A percentile compares a stretch with the other conserved stretches of the same genome.
These are phyloP conservation scores for Diaperis boleti DNA, from an alignment of 2,888 invertebrate genomes.

Conservation along the genomic window DNA sequence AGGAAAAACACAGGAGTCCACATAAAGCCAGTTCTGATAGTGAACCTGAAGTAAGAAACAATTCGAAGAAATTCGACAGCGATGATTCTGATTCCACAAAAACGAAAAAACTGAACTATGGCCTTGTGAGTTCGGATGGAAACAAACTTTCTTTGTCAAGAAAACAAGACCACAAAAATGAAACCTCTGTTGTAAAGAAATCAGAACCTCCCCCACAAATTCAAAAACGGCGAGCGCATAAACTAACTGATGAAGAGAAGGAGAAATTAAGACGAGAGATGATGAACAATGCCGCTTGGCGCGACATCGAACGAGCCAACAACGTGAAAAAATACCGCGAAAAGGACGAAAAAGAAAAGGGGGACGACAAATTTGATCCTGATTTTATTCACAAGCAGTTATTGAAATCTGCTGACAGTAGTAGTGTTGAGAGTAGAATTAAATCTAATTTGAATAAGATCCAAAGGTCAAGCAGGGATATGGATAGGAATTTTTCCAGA, in stretches of 20 bases:
- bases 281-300: constrained; percentile 82
- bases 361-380: constrained; percentile 67
- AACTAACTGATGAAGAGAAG: constrained; percentile 74
- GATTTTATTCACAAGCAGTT: constrained; percentile 74
- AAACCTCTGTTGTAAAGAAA: constrained; percentile 4
- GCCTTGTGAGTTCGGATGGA: constrained; percentile 64
- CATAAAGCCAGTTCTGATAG: constrained; percentile 34
- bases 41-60: constrained; percentile 41
- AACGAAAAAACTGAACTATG: constrained; percentile 57
- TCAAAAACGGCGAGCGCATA: constrained; percentile 57
- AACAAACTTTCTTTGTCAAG: constrained; percentile 57
- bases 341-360: constrained; percentile 68
- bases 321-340: constrained; percentile 75
- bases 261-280: constrained; percentile 82
- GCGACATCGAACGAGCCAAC: constrained; percentile 75
- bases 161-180: constrained; percentile 42
- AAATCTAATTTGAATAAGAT: constrained; percentile 91
- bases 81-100: constrained; percentile 49
- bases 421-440: constrained; percentile 85
- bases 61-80: constrained; percentile 48
- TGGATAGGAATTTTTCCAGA: constrained; percentile 86
- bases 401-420: constrained; percentile 73
- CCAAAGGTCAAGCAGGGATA: constrained; percentile 82
- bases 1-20: constrained; percentile 28
- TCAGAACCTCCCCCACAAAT: constrained; percentile 29